A percentile compares a stretch with the other conserved stretches of the same genome.
phyloP scores from a whole-genome alignment of 2,888 invertebrate species.

The Stenotaenia linearis region DNA sequence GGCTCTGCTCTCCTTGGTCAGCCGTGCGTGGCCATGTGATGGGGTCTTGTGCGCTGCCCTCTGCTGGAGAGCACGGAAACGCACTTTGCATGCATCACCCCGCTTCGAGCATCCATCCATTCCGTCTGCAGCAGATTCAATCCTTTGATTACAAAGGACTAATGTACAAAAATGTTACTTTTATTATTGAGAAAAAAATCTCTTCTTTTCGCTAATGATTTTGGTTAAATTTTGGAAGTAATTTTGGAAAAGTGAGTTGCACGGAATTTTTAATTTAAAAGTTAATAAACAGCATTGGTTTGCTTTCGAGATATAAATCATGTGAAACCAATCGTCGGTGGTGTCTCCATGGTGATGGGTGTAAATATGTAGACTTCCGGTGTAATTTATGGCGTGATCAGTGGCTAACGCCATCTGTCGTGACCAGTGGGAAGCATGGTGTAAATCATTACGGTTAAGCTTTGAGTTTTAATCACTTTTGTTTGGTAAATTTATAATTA shows the following conservation, averaged over 20 bases:
- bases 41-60: conserved; percentile 10
- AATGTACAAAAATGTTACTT: background rate
- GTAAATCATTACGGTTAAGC: conserved; percentile 19
- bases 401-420: conserved; percentile 26
- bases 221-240: no score
- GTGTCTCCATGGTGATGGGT: conserved; percentile 1
- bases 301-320: background rate
- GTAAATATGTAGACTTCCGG: conserved; percentile 11
- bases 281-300: background rate
- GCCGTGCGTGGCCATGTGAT: conserved; percentile 7
- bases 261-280: background rate
- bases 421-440: conserved; percentile 5
- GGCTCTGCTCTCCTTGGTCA: conserved; percentile 27
- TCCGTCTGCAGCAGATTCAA: background rate
- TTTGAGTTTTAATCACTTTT: conserved; percentile 15
- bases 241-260: background rate
- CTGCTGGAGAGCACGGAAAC: conserved; percentile 30
- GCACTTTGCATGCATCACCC: conserved; percentile 31
- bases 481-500: conserved; percentile 21
- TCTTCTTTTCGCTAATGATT: no score
- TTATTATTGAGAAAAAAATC: no score
- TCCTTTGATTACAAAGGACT: background rate
- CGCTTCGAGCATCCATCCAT: background rate
- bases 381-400: conserved; percentile 20
- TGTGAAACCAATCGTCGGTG: conserved; percentile 1